Conservation (phyloP, 2,113 vertebrate genomes). For the Misgurnus anguillicaudatus region DNA sequence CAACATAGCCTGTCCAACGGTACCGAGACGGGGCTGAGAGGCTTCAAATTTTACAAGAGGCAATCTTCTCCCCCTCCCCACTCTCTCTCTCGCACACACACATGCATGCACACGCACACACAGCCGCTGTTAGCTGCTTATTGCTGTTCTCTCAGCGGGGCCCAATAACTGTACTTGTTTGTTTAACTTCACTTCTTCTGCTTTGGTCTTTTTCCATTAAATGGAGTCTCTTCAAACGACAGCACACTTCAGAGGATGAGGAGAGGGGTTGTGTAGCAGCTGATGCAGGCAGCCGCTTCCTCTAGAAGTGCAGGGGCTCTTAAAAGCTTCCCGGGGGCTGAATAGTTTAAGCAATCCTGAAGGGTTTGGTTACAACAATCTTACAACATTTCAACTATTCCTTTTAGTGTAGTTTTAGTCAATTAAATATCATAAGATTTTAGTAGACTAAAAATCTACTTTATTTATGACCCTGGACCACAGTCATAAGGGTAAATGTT, state of each 20-base stretch:
- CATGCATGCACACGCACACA: background rate
- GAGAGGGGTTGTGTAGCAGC: slow-evolving; percentile 25
- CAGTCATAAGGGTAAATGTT: too few species aligned
- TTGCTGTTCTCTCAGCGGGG: slow-evolving; percentile 23
- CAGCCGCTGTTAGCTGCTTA: slow-evolving; percentile 20
- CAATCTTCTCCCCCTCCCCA: slow-evolving; percentile 28
- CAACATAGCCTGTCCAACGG: slow-evolving; percentile 25
- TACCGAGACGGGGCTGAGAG: slow-evolving; percentile 10
- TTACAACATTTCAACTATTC: background rate
- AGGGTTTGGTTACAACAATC: slow-evolving; percentile 9
- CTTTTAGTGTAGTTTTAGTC: background rate
- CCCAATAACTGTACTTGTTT: slow-evolving; percentile 39
- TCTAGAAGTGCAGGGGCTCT: slow-evolving; percentile 23
- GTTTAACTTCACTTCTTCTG: slow-evolving; percentile 33
- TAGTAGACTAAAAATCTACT: too few species aligned
- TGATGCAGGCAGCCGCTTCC: slow-evolving; percentile 28
- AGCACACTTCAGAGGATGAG: slow-evolving; percentile 18
- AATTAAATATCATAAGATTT: too few species aligned
- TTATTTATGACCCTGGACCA: too few species aligned
- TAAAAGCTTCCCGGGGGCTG: background rate
- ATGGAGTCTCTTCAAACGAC: slow-evolving; percentile 1
- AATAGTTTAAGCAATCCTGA: slow-evolving; percentile 22
- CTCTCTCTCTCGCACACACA: background rate
- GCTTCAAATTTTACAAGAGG: slow-evolving; percentile 21
- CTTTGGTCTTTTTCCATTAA: slow-evolving; percentile 37